Conservation (phyloP, 2,113 vertebrate genomes). For the Caloenas nicobarica region DNA sequence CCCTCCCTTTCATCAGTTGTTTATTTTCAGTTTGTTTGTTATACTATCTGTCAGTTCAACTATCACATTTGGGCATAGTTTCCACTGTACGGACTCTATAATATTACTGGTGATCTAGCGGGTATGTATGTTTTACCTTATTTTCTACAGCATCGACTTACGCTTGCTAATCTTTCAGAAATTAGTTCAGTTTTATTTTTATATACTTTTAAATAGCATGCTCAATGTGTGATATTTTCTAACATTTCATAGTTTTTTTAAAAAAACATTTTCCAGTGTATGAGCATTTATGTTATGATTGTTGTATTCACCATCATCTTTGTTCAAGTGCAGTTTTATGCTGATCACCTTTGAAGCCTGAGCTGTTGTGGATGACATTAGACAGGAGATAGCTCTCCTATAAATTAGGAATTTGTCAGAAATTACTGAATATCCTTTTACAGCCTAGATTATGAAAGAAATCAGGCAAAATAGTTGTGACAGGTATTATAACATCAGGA, state of each 20-base stretch:
- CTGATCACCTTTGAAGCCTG: not conserved
- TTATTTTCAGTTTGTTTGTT: not conserved
- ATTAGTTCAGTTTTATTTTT: not conserved
- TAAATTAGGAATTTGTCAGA: not conserved
- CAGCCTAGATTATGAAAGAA: not conserved
- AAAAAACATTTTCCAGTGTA: not conserved
- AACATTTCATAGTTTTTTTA: not conserved
- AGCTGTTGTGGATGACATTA: not conserved
- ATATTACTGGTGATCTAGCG: not conserved
- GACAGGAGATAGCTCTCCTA: not conserved
- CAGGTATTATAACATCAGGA: not conserved
- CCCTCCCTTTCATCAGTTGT: not conserved
- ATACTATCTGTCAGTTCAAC: not conserved
- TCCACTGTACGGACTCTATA: not conserved
- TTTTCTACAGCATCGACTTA: not conserved
- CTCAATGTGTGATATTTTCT: not conserved
- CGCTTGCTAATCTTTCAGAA: not conserved
- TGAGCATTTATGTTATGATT: not conserved
- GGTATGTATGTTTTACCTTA: not conserved
- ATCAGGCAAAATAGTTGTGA: not conserved
- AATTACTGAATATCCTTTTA: not conserved
- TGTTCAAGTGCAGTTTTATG: not conserved
- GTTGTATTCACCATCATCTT: not conserved
- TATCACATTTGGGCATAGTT: not conserved
- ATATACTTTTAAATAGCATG: not conserved